These are phyloP conservation scores for Macrosiphum euphorbiae DNA, from an alignment of 2,888 invertebrate species.

Conservation along the genomic window DNA sequence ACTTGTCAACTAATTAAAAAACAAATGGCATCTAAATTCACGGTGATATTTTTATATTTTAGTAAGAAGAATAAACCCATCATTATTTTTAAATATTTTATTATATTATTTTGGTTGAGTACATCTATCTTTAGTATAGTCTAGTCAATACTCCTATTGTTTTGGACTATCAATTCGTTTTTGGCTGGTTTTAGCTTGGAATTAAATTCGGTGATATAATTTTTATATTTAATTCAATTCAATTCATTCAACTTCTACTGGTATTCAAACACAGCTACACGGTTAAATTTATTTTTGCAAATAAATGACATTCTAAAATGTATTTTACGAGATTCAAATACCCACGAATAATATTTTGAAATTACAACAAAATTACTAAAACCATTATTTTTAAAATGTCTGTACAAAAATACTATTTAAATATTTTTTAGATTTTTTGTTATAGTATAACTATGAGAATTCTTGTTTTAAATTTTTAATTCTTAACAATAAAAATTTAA, in stretches of 20 bases:
- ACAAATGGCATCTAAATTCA: neutral
- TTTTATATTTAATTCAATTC: neutral
- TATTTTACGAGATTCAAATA: too few relatives aligned
- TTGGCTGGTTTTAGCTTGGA: neutral
- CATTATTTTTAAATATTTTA: neutral
- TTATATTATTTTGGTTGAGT: neutral
- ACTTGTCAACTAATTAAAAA: neutral
- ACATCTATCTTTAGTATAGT: neutral
- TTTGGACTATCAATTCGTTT: neutral
- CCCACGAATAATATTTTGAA: too few relatives aligned
- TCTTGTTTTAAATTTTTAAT: too few relatives aligned
- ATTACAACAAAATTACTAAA: too few relatives aligned
- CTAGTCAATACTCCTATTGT: neutral
- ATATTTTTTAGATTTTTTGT: too few relatives aligned
- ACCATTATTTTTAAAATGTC: too few relatives aligned
- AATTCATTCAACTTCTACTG: neutral
- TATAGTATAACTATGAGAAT: too few relatives aligned
- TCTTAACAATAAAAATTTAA: too few relatives aligned
- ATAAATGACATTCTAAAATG: too few relatives aligned
- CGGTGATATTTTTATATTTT: neutral
- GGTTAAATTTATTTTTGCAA: too few relatives aligned
- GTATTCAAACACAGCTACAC: neutral
- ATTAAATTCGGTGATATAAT: neutral
- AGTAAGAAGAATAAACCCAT: neutral
- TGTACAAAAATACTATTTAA: too few relatives aligned